A percentile compares a stretch with the other conserved stretches of the same genome.
Conservation (phyloP, 2,888 invertebrate genomes). For the Acanthococcus lagerstroemiae region DNA sequence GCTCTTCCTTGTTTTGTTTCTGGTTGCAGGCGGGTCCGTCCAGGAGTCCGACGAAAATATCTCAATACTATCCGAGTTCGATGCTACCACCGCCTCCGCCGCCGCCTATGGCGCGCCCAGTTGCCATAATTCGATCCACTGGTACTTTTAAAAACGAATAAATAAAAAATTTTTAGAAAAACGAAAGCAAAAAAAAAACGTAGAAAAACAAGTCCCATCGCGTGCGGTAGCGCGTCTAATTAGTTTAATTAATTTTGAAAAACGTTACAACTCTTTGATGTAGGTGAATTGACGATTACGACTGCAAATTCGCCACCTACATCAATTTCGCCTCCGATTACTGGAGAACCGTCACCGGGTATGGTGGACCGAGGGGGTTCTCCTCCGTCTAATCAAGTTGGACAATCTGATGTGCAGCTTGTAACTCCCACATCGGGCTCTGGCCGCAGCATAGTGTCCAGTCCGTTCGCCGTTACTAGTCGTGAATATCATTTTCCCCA, state of each 20-base stretch:
- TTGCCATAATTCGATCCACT: constrained; percentile 88
- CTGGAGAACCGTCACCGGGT: constrained; percentile 40
- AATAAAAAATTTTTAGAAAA: background rate
- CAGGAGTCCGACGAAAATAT: constrained; percentile 59
- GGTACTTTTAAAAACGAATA: constrained; percentile 44
- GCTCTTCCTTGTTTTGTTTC: constrained; percentile 2
- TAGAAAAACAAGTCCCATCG: background rate
- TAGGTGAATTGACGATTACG: constrained; percentile 49
- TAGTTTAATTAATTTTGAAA: constrained; percentile 20
- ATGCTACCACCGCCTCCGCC: constrained; percentile 92
- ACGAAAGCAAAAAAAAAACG: background rate
- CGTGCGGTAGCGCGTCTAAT: constrained; percentile 6
- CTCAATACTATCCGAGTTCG: constrained; percentile 79
- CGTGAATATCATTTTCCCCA: constrained; percentile 81
- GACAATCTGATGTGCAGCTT: constrained; percentile 33
- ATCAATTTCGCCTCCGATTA: constrained; percentile 47
- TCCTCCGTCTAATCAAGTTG: constrained; percentile 33
- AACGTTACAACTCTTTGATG: constrained; percentile 26
- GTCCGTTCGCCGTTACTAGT: constrained; percentile 44
- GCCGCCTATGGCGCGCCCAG: constrained; percentile 92
- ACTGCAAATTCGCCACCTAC: constrained; percentile 54
- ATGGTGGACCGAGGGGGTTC: constrained; percentile 33
- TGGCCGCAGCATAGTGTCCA: constrained; percentile 39
- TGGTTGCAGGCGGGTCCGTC: constrained; percentile 49
- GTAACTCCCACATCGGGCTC: constrained; percentile 22